Base-by-base conservation (phyloP, 2,113 vertebrate species). In the Chrysemys picta region DNA sequence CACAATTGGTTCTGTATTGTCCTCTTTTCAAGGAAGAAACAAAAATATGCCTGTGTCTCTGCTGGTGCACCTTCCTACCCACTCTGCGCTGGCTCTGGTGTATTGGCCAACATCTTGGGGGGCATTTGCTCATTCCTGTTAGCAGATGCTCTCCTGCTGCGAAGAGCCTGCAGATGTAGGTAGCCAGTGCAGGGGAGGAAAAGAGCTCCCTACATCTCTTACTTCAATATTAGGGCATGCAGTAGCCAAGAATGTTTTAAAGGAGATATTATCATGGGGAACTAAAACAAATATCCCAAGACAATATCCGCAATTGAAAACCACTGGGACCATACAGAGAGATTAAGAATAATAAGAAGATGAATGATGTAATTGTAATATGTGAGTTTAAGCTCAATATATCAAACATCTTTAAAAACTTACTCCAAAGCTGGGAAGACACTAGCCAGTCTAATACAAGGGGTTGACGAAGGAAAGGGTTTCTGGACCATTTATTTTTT, bases 321-420 rank as follows among this genome's bases (percentile, higher is more conserved):
- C 12, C 50, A 69, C 27, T 21, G 27, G 65, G 27, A 45, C 31
- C 27, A 72, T 19, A 35, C 76, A 56, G 83, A 42, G 56, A 91
- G 69, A 57, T 65, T 19, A 85, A 2, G 10, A 90, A 56, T 3
- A 86, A 42, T 25, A 85, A 93, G 49, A 80, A 80, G 84, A 91
- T 35, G 4, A 42, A 78, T 47, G 85, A 69, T 47, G 56, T 81
- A 22, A 29, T 38, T 85, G 6, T 19, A 89, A 50, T 16, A 3
- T 1, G 86, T 56, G 84, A 54, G 19, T 19, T 94, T 90, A 62
- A 79, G 49, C 82, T 81, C 53, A 29, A 2, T 2, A 10, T 24
- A n/a, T 54, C 0, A 0, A 89, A 16, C 0, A 0, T 27, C 93
- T 87, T 85, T 31, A 94, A 94, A 90, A 50, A 8, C 11, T 1